Percentiles rank a stretch among this genome's conserved stretches.
These are phyloP conservation scores for Chelonoidis abingdonii DNA, from an alignment of 2,113 vertebrate species.

Conservation along the genomic window DNA sequence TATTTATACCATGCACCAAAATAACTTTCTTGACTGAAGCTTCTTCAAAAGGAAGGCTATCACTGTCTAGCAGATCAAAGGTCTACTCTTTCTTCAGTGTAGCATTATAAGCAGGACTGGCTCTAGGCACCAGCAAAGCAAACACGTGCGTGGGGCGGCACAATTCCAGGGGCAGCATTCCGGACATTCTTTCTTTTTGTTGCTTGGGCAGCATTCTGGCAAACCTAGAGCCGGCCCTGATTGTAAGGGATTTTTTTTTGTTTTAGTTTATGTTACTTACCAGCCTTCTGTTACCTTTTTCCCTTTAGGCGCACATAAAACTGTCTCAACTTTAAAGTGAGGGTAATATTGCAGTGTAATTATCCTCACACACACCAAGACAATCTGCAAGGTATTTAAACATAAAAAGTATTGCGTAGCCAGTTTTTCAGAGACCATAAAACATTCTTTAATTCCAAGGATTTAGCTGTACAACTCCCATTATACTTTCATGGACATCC, in stretches of 20 bases:
- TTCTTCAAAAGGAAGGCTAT: neutral
- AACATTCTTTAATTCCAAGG: rapidly evolving
- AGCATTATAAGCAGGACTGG: too few species aligned
- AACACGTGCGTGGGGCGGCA: too few species aligned
- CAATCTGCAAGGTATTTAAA: rapidly evolving
- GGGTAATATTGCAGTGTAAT: rapidly evolving
- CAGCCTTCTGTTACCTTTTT: neutral
- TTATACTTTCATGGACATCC: rapidly evolving
- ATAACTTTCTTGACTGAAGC: neutral
- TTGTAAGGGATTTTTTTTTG: neutral
- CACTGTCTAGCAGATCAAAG: rapidly evolving
- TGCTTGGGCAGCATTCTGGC: too few species aligned
- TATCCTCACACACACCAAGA: neutral
- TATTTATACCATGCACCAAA: neutral
- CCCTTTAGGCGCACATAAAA: neutral
- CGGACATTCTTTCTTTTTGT: too few species aligned
- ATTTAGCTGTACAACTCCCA: rapidly evolving
- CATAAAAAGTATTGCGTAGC: neutral
- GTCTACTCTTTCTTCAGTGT: neutral
- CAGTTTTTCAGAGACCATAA: neutral
- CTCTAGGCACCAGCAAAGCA: too few species aligned
- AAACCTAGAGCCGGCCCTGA: too few species aligned
- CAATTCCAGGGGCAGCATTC: too few species aligned
- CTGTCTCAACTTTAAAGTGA: neutral
- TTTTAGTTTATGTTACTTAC: neutral